A percentile compares a stretch with the other conserved stretches of the same genome.
phyloP scores from a whole-genome alignment of 2,797 vertebrate genomes.

The Balearica regulorum region DNA sequence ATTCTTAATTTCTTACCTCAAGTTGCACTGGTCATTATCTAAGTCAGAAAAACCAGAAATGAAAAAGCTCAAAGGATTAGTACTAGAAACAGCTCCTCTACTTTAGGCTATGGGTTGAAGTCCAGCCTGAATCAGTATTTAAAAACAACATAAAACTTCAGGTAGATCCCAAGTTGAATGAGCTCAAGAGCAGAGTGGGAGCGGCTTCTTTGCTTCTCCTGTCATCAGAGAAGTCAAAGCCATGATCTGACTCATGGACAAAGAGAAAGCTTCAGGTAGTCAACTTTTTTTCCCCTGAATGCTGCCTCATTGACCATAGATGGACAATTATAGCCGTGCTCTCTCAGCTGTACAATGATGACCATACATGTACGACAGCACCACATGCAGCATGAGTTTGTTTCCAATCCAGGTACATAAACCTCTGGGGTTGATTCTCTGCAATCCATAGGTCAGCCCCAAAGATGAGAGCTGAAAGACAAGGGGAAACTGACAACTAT shows the following conservation, averaged over 20 bases:
- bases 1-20: not conserved
- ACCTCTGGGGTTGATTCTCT: not conserved
- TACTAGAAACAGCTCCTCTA: not conserved
- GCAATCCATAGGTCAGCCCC: not conserved
- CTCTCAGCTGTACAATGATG: not conserved
- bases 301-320: not conserved
- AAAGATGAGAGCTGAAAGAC: not conserved
- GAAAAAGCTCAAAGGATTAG: not conserved
- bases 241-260: not conserved
- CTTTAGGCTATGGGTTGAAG: not conserved
- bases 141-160: not conserved
- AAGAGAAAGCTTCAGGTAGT: not conserved
- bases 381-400: not conserved
- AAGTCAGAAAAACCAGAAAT: not conserved
- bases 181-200: not conserved
- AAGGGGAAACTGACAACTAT: not conserved
- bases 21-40: not conserved
- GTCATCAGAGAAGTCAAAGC: not conserved
- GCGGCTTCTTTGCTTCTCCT: not conserved
- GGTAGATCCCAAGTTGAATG: not conserved
- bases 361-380: rapidly evolving
- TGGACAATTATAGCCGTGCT: not conserved
- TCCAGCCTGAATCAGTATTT: not conserved
- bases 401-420: not conserved
- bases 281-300: not conserved